phyloP scores from a whole-genome alignment of 2,113 vertebrate species.

The Leiothrix lutea region DNA sequence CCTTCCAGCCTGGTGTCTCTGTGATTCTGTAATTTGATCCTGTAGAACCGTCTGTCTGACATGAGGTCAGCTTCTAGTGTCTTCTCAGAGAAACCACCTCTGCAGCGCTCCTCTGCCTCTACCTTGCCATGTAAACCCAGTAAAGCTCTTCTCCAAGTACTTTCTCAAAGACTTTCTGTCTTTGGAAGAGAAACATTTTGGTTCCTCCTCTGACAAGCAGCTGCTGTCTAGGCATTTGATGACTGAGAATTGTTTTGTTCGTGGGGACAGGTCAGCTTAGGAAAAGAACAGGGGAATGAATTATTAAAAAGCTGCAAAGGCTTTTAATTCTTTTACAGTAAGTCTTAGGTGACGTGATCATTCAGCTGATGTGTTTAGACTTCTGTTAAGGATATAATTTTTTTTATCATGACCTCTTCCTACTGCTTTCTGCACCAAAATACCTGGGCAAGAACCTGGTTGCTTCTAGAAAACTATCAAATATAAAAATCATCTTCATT shows the following conservation, averaged over 20 bases:
- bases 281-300: not conserved
- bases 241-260: not conserved
- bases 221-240: not conserved
- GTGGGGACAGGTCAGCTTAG: not conserved
- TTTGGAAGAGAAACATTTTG: not conserved
- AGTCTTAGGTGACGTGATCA: not conserved
- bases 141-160: not conserved
- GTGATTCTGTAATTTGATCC: not conserved
- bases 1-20: not conserved
- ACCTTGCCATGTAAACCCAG: not conserved
- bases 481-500: not conserved
- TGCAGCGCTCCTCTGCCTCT: fast-evolving
- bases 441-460: not conserved
- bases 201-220: not conserved
- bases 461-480: not conserved
- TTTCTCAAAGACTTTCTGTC: not conserved
- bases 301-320: not conserved
- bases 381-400: not conserved
- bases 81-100: not conserved
- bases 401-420: not conserved
- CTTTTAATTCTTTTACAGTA: not conserved
- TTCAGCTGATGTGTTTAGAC: not conserved
- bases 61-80: not conserved
- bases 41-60: not conserved
- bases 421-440: not conserved